Conservation (phyloP, 2,113 vertebrate genomes). For the Erythrocercus mccallii region DNA sequence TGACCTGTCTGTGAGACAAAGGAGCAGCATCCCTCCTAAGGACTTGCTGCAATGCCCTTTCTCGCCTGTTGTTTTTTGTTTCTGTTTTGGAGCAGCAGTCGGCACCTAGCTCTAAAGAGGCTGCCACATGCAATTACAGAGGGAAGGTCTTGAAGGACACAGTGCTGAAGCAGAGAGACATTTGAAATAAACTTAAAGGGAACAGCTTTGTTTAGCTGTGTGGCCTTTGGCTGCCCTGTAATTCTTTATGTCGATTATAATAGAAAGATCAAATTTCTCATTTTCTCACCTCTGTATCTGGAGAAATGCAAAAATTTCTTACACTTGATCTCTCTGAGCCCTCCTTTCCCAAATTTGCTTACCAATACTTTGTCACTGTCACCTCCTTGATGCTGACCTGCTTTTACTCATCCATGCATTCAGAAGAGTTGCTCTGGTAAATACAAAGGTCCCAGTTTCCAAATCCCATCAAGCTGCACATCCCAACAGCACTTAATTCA, state of each 20-base stretch:
- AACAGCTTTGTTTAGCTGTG: constrained; percentile 21
- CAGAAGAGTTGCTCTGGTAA: neutral
- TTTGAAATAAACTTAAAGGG: constrained; percentile 41
- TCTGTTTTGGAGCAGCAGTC: neutral
- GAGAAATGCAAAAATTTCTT: constrained; percentile 40
- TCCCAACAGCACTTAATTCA: neutral
- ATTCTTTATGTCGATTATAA: constrained; percentile 47
- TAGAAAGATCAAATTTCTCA: constrained; percentile 52
- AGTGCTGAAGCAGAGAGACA: neutral
- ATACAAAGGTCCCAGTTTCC: neutral
- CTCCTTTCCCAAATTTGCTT: constrained; percentile 69
- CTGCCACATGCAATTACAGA: constrained; percentile 46
- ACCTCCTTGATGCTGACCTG: constrained; percentile 68
- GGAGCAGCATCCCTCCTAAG: neutral
- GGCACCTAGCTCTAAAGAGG: neutral
- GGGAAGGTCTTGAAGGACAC: constrained; percentile 41
- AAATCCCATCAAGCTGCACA: neutral
- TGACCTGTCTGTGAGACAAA: neutral
- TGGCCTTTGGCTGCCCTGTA: constrained; percentile 20
- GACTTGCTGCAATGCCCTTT: constrained; percentile 14
- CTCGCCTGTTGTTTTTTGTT: neutral
- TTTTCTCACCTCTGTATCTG: constrained; percentile 31
- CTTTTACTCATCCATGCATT: neutral
- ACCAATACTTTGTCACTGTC: constrained; percentile 82
- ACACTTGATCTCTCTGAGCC: constrained; percentile 67